A percentile compares a stretch with the other conserved stretches of the same genome.
These are phyloP conservation scores for Cirrhinus mrigala DNA, from an alignment of 2,797 vertebrate species.

Conservation along the genomic window DNA sequence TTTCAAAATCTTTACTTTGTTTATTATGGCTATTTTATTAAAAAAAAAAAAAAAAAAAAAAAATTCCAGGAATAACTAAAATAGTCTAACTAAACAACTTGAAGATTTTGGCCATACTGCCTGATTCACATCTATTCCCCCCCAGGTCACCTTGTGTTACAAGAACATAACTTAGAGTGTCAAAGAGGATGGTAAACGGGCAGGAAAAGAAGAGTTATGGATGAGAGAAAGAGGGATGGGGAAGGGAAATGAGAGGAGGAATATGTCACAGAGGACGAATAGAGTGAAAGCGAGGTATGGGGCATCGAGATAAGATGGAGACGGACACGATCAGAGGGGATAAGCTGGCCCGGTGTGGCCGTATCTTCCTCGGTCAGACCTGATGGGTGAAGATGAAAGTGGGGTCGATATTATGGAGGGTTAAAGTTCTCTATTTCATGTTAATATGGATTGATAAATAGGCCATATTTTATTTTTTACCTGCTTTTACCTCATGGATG, in stretches of 20 bases:
- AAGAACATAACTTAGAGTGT: conserved; percentile 42
- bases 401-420: conserved; percentile 45
- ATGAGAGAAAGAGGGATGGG: conserved; percentile 55
- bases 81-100: not conserved
- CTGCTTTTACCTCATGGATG: conserved; percentile 47
- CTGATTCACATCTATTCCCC: not conserved
- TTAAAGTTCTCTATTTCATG: conserved; percentile 39
- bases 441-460: conserved; percentile 48
- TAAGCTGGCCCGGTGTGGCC: conserved; percentile 63
- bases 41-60: no score
- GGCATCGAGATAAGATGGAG: conserved; percentile 59
- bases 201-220: conserved; percentile 61
- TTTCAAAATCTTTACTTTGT: not conserved
- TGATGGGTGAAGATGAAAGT: conserved; percentile 18
- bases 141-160: conserved; percentile 49
- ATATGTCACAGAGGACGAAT: conserved; percentile 50
- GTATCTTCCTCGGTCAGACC: conserved; percentile 67
- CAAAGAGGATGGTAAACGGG: conserved; percentile 48
- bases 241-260: conserved; percentile 65
- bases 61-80: not conserved
- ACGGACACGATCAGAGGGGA: conserved; percentile 72
- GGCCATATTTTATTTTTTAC: conserved; percentile 51
- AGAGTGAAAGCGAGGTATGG: conserved; percentile 48
- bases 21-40: not conserved
- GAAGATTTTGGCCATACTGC: not conserved